These are phyloP conservation scores for Hexactinellida sp. DNA, from an alignment of 37 sponge, comb jelly and placozoan species.

Conservation along the genomic window DNA sequence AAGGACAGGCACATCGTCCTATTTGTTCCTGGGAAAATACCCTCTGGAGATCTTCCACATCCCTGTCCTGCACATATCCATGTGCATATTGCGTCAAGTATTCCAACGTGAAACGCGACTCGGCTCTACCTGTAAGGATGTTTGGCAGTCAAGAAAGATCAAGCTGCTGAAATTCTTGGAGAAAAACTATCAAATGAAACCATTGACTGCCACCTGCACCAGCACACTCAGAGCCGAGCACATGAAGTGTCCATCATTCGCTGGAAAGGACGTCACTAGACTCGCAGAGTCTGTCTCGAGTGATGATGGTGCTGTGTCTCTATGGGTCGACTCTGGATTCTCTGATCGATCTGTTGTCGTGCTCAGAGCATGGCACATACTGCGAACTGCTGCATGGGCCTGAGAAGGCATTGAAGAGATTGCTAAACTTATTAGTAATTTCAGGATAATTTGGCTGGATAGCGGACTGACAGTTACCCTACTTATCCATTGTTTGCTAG, in stretches of 20 bases:
- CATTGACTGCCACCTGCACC: neutral
- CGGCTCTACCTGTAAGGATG: neutral
- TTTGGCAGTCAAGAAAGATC: neutral
- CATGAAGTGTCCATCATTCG: neutral
- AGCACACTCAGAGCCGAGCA: constrained; percentile 5
- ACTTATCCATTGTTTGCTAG: neutral
- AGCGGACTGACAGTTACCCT: neutral
- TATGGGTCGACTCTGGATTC: neutral
- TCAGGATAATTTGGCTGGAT: neutral
- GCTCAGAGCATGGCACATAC: constrained; percentile 9
- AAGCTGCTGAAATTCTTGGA: neutral
- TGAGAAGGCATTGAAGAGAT: neutral
- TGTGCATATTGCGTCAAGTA: neutral
- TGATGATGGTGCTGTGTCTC: neutral
- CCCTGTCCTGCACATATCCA: neutral
- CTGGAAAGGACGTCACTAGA: constrained; percentile 1
- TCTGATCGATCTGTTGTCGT: neutral
- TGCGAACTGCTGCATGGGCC: constrained; percentile 3
- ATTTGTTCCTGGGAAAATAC: neutral
- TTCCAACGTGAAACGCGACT: neutral
- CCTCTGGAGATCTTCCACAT: neutral
- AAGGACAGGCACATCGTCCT: neutral
- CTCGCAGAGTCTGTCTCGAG: neutral
- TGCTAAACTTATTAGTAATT: neutral
- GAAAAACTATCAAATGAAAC: neutral